phyloP scores from a whole-genome alignment of 2,888 invertebrate genomes.

The Drosophila flavopinicola region DNA sequence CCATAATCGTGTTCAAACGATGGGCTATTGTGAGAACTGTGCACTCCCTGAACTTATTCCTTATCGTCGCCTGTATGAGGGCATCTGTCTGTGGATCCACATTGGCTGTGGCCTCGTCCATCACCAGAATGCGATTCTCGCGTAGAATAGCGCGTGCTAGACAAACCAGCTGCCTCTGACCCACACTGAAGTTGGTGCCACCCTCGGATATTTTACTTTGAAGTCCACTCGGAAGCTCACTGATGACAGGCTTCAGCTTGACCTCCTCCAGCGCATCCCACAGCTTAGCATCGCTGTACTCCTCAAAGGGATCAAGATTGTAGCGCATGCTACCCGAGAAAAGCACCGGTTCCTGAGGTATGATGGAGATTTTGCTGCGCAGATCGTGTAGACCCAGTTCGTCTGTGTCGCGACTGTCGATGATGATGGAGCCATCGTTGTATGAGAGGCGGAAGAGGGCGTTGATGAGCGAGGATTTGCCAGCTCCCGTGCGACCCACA shows the following conservation, averaged over 20 bases:
- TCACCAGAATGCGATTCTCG: conserved; percentile 92
- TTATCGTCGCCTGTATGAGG: conserved; percentile 92
- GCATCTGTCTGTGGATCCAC: conserved; percentile 95
- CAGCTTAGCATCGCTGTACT: conserved; percentile 90
- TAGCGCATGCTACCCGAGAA: conserved; percentile 94
- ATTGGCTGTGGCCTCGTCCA: conserved; percentile 97
- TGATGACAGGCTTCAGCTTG: conserved; percentile 88
- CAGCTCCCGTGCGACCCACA: conserved; percentile 90
- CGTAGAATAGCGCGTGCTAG: conserved; percentile 94
- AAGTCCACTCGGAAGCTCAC: conserved; percentile 88
- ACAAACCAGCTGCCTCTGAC: conserved; percentile 95
- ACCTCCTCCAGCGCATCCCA: conserved; percentile 94
- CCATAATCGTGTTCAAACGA: conserved; percentile 93
- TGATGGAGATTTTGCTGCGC: conserved; percentile 91
- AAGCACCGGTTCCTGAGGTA: conserved; percentile 93
- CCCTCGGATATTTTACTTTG: conserved; percentile 90
- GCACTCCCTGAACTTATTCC: conserved; percentile 90
- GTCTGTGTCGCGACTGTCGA: conserved; percentile 91
- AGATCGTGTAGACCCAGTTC: conserved; percentile 90
- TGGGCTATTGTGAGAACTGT: conserved; percentile 96
- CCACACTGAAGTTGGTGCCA: conserved; percentile 94
- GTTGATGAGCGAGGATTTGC: conserved; percentile 89
- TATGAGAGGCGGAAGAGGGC: conserved; percentile 92
- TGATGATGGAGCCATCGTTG: conserved; percentile 90
- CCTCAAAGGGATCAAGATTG: conserved; percentile 95